Conservation (phyloP, 2,888 invertebrate species). For the Chloroclystis v-ata region DNA sequence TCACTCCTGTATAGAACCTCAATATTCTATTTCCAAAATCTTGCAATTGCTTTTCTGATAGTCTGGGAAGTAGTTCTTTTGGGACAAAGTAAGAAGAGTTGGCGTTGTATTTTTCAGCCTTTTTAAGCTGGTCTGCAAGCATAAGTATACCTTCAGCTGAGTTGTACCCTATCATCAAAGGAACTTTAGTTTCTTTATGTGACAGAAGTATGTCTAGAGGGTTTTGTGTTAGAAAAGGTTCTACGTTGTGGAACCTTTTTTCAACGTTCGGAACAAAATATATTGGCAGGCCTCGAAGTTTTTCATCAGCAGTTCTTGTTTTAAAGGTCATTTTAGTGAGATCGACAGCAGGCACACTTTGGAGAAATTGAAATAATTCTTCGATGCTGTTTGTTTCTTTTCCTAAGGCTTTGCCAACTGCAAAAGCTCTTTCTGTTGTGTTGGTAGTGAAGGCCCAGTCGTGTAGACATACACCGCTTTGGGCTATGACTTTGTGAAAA, state of each 20-base stretch:
- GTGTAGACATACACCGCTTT: slow-evolving; percentile 52
- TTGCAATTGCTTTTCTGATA: slow-evolving; percentile 34
- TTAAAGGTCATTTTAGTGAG: slow-evolving; percentile 39
- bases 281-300: slow-evolving; percentile 43
- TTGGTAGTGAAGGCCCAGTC: slow-evolving; percentile 46
- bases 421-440: slow-evolving; percentile 45
- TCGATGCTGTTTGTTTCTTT: slow-evolving; percentile 44
- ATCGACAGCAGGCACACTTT: slow-evolving; percentile 41
- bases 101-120: slow-evolving; percentile 36
- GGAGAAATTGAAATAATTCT: slow-evolving; percentile 45
- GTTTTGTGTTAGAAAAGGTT: slow-evolving; percentile 46
- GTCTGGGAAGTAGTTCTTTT: slow-evolving; percentile 39
- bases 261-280: slow-evolving; percentile 55
- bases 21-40: slow-evolving; percentile 47
- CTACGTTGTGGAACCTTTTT: slow-evolving; percentile 41
- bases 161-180: slow-evolving; percentile 52
- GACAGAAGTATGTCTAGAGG: slow-evolving; percentile 41
- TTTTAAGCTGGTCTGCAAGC: slow-evolving; percentile 35
- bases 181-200: slow-evolving; percentile 43
- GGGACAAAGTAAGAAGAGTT: slow-evolving; percentile 45
- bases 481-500: slow-evolving; percentile 58
- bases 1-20: slow-evolving; percentile 43
- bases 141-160: slow-evolving; percentile 49
- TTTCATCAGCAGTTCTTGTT: slow-evolving; percentile 46
- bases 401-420: slow-evolving; percentile 46